These are phyloP conservation scores for Eupithecia abbreviata DNA, from an alignment of 2,888 invertebrate species.

Conservation along the genomic window DNA sequence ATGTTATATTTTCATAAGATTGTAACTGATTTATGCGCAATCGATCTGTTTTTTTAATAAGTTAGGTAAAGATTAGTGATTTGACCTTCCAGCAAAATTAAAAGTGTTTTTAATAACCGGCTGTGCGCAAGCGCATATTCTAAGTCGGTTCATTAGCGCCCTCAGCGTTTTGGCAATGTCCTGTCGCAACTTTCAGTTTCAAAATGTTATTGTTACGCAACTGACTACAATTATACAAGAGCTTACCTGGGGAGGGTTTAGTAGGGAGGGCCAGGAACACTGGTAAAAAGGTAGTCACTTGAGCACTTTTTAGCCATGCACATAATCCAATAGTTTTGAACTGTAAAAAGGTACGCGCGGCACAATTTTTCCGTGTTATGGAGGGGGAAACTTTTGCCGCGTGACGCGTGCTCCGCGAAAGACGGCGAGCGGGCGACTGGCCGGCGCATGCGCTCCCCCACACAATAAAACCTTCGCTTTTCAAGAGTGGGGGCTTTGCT, in stretches of 20 bases:
- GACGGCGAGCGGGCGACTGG: slow-evolving; percentile 75
- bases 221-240: slow-evolving; percentile 41
- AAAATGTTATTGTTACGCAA: slow-evolving; percentile 58
- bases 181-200: slow-evolving; percentile 64
- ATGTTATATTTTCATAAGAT: slow-evolving; percentile 21
- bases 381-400: slow-evolving; percentile 74
- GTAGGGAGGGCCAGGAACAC: slow-evolving; percentile 69
- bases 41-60: slow-evolving; percentile 38
- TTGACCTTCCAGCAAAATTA: slow-evolving; percentile 34
- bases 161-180: slow-evolving; percentile 54
- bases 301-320: slow-evolving; percentile 77
- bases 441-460: slow-evolving; percentile 60
- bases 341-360: slow-evolving; percentile 65
- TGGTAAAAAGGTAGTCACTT: slow-evolving; percentile 67
- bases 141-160: slow-evolving; percentile 61
- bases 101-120: slow-evolving; percentile 31
- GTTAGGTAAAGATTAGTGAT: slow-evolving; percentile 36
- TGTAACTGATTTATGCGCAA: slow-evolving; percentile 32
- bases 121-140: slow-evolving; percentile 47
- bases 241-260: slow-evolving; percentile 54
- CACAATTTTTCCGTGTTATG: slow-evolving; percentile 75
- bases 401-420: slow-evolving; percentile 70
- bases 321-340: slow-evolving; percentile 73
- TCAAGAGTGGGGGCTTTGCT: slow-evolving; percentile 68
- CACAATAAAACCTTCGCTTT: slow-evolving; percentile 76